These are phyloP conservation scores for Camponotus pennsylvanicus DNA, from an alignment of 1,140 invertebrate species.

Conservation along the genomic window DNA sequence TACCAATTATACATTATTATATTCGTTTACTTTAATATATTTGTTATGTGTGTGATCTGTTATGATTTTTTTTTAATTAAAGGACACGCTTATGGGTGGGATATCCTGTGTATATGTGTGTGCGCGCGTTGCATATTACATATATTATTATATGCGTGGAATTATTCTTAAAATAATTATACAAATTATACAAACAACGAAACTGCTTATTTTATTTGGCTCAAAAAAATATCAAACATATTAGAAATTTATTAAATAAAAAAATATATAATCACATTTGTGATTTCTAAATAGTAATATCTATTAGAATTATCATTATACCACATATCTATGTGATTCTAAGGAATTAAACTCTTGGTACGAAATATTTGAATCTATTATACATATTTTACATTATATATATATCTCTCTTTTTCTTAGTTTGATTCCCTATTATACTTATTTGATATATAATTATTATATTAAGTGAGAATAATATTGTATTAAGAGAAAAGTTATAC, in stretches of 20 bases:
- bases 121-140: not conserved
- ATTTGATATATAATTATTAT: slow-evolving; percentile 12
- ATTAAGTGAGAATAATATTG: not conserved
- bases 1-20: too few relatives aligned
- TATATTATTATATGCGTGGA: not conserved
- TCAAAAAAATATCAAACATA: slow-evolving; percentile 17
- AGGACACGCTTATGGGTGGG: too few relatives aligned
- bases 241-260: slow-evolving; percentile 39
- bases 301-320: slow-evolving; percentile 11
- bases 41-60: too few relatives aligned
- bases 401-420: not conserved
- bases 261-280: slow-evolving; percentile 2
- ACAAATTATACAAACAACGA: slow-evolving; percentile 46
- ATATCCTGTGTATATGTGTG: not conserved
- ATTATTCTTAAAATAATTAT: not conserved
- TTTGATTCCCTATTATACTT: not conserved
- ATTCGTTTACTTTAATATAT: too few relatives aligned
- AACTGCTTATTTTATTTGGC: slow-evolving; percentile 35
- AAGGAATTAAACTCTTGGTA: slow-evolving; percentile 3
- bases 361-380: not conserved
- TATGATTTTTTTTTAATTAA: too few relatives aligned
- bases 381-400: not conserved
- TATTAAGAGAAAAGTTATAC: not conserved
- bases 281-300: not conserved
- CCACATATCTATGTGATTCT: not conserved